These are phyloP conservation scores for Cydia strobilella DNA, from an alignment of 1,140 invertebrate genomes.

Conservation along the genomic window DNA sequence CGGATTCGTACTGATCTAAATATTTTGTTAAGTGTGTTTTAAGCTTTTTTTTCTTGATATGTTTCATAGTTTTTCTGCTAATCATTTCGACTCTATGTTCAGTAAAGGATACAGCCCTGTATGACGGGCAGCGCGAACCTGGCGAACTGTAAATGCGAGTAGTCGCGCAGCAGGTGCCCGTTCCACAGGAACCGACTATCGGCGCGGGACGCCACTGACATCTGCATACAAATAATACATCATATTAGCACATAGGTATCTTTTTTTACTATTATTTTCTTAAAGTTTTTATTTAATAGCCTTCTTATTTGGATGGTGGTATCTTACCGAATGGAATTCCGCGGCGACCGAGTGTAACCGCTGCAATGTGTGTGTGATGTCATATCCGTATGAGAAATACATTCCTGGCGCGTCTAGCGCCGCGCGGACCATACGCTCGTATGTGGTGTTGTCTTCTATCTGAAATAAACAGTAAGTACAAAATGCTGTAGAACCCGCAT, in stretches of 20 bases:
- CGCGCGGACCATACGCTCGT: slow-evolving; percentile 90
- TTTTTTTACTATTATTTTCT: too few relatives aligned
- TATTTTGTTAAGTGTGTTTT: too few relatives aligned
- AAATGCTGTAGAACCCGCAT: neutral
- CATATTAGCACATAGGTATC: too few relatives aligned
- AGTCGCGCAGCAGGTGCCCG: slow-evolving; percentile 86
- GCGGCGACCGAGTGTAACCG: slow-evolving; percentile 92
- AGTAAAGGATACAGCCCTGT: slow-evolving; percentile 91
- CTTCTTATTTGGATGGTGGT: too few relatives aligned
- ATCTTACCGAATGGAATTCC: slow-evolving; percentile 87
- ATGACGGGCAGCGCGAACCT: slow-evolving; percentile 93
- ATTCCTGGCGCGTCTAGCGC: slow-evolving; percentile 90
- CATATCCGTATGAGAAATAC: slow-evolving; percentile 96
- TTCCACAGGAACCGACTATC: slow-evolving; percentile 98
- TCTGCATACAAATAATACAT: slow-evolving; percentile 60
- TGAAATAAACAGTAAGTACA: slow-evolving; percentile 49
- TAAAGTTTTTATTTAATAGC: too few relatives aligned
- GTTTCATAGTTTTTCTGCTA: too few relatives aligned
- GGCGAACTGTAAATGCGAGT: slow-evolving; percentile 84
- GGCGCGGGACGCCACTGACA: slow-evolving; percentile 87
- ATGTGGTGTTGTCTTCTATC: slow-evolving; percentile 88
- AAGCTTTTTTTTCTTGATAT: too few relatives aligned
- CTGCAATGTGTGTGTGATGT: slow-evolving; percentile 96
- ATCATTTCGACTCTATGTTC: too few relatives aligned
- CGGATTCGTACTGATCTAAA: too few relatives aligned